Base-by-base conservation (phyloP, 1,140 invertebrate species). In the Zaprionus ghesquierei region DNA sequence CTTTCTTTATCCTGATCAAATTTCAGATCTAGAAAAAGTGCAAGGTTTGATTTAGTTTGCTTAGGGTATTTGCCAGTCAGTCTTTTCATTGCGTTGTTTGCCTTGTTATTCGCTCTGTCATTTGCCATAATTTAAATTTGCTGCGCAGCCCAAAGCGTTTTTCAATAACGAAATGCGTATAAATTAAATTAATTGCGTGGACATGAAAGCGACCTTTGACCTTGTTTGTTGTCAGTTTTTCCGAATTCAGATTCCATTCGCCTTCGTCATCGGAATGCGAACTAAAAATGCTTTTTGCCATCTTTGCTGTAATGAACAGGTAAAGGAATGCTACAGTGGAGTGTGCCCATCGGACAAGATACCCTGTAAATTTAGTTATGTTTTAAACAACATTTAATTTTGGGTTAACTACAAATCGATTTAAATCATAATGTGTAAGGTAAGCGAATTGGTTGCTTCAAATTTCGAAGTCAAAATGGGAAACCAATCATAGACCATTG, bases 161-260 rank as follows among this genome's bases (percentile, higher is more conserved):
- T 87, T 79, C 75, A 72, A 76, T 79, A 81, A 69, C 56, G 62
- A 69, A 50, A 59, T 53, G 64, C 62, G 18, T 55, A 77, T 82
- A 82, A 89, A 77, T 82, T 75, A 70, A 65, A 73, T 89, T 82
- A 69, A 79, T 87, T 89, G 72, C 38, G 54, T 58, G 76, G 18
- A 79, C 75, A 72, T 69, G 41, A 79, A 79, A 60, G 49, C 53
- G 25, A 8, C 27, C 27, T 69, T 53, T 51, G 75, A 59, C 81
- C 78, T 70, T 73, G 75, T 41, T 64, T 75, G 27, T 68, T 64
- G 74, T 68, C 29, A 44, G 65, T 23, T 51, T 56, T 51, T n/a
- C n/a, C 15, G 46, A 8, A 56, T 61, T 51, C 20, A 10, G 35
- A 38, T 38, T 25, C n/a, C 22, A 50, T 69, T 49, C 29, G 13